phyloP scores from a whole-genome alignment of 1,140 invertebrate genomes.

The Procambarus clarkii region DNA sequence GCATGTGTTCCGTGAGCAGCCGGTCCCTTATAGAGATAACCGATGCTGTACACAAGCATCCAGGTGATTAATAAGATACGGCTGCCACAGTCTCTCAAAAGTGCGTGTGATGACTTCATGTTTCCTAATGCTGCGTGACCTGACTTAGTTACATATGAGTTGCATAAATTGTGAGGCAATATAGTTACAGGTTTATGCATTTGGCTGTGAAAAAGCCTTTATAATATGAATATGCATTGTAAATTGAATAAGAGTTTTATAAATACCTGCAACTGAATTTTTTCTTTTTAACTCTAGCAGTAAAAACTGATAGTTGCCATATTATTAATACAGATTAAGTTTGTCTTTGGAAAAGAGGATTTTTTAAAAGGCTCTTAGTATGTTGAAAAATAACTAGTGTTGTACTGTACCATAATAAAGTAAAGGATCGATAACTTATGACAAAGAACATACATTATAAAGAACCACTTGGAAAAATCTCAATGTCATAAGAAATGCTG shows the following conservation, averaged over 20 bases:
- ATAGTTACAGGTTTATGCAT: neutral
- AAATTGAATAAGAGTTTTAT: neutral
- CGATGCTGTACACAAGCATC: neutral
- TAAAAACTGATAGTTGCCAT: no score
- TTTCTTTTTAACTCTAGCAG: neutral
- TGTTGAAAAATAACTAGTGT: no score
- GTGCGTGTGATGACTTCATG: neutral
- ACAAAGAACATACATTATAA: no score
- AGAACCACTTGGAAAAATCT: no score
- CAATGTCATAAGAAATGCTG: no score
- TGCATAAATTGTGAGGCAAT: neutral
- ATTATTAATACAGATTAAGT: no score
- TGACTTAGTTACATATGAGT: neutral
- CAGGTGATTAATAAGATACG: neutral
- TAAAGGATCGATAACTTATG: no score
- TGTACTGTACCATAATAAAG: no score
- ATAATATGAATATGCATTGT: neutral
- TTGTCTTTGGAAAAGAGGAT: no score
- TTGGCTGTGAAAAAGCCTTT: neutral
- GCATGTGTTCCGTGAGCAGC: constrained; percentile 14
- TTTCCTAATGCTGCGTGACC: neutral
- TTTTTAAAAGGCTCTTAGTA: no score
- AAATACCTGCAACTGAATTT: neutral
- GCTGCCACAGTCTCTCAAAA: neutral
- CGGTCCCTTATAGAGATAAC: neutral